Evolutionary conservation across 2,113 vertebrate genomes (phyloP), one percentile per base, ranked within the genome.

Genomic region (Ifrita kowaldi): DNA sequence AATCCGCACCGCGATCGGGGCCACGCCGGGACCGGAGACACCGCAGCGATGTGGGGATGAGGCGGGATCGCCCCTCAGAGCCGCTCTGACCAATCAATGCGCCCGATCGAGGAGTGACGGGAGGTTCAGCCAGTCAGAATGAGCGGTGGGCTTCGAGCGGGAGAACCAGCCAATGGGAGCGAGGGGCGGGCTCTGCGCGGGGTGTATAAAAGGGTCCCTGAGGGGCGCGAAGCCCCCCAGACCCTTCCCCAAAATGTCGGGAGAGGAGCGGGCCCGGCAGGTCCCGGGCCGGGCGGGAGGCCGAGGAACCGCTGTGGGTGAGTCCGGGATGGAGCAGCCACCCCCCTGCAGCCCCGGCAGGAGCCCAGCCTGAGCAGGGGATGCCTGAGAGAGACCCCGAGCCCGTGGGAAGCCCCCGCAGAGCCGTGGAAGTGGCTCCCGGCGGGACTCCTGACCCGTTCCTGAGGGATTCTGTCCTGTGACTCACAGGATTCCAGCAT

Each of bases 401-500:
- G 56, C 56, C n/a, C 33, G 21, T 7, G 56, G 56, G 33, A 35
- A n/a, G 56, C 33, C 33, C 33, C 33, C 10, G 33, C 8, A n/a
- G 55, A 23, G 33, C 35, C n/a, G 0, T 8, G 35, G 35, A 12
- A 18, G 59, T 2, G 24, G 35, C 35, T 60, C 59, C 35, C 6
- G 32, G 19, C 4, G 32, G 24, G 32, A 27, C 13, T 13, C 71
- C 42, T 4, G 19, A 19, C 9, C n/a, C 3, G 16, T 9, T 19
- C 44, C n/a, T 39, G 42, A 76, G n/a, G 71, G 20, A 5, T 24
- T 39, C 55, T 1, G 19, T 10, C 19, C 24, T 0, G 24, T 1
- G 18, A 3, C 11, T 35, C 20, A 2, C 19, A 5, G 27, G 8
- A 59, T 37, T 60, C 13, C 4, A 4, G 2, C 2, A 1, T 11